Base-by-base conservation (phyloP, 2,113 vertebrate species). In the Syngnathus floridae region DNA sequence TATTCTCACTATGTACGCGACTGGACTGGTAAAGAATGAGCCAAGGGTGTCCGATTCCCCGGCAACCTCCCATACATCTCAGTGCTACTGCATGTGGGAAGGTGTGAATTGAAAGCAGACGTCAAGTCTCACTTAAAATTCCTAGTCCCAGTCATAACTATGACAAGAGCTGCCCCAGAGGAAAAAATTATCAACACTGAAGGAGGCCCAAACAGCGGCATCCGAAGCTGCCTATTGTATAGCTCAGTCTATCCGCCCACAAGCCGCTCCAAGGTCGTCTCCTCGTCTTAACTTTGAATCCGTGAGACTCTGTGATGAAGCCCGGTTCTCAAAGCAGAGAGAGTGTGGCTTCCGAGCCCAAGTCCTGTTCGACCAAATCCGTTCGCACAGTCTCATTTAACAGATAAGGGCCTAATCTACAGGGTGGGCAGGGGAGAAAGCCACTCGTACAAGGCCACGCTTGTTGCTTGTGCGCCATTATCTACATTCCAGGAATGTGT, bases 351-450 rank as follows among this genome's bases (percentile, higher is more conserved):
- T 73, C 41, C 65, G 73, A 81, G 86, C 83, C 85, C 85, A 82
- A 77, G 80, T 77, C 76, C 76, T 85, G 79, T 74, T 31, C 84
- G 84, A 82, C 79, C 84, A 86, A 83, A 86, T 87, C 85, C 61
- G 71, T 89, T 84, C 38, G 75, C 86, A 82, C 80, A 52, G 79
- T 88, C 82, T 89, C 86, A 87, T 89, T 87, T 89, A 81, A 71
- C 76, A 87, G 86, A 88, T 88, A 89, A 87, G 82, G 82, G 78
- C 73, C 86, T 87, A 85, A 88, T 85, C 88, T 85, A 75, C 71
- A 79, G 76, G 80, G 79, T 81, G 82, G 81, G 84, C 76, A 80
- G 77, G 71, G 82, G 86, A 81, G 83, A 77, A 80, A 81, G 62
- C 77, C 56, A 65, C 68, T 66, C 80, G 80, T 66, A 88, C 86